Base-by-base conservation (phyloP, 2,113 vertebrate genomes). In the Bufo bufo region DNA sequence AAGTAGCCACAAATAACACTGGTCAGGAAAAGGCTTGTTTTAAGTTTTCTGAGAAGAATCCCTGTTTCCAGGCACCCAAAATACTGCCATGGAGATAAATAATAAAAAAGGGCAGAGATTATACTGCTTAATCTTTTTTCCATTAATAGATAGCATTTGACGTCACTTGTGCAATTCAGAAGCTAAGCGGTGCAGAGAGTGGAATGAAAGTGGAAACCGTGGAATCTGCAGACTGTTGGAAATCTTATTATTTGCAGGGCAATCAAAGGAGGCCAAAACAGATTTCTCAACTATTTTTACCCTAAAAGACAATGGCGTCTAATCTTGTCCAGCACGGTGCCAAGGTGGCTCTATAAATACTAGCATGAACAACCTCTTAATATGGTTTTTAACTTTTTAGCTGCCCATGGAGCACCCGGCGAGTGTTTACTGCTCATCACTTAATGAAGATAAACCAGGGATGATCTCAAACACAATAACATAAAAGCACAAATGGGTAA, bases 131-230 rank as follows among this genome's bases (percentile, higher is more conserved):
- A 93, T 93, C 92, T 92, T 90, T 92, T 92, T 93, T 90, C 92
- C 87, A 58, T 87, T 92, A 93, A 92, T 91, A 92, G 92, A 91
- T 43, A 52, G 89, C 89, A 90, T 89, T 92, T 94, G 94, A 95
- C 89, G 89, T 95, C 94, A 93, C 90, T 85, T 90, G 87, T 0
- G 90, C 91, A 91, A 91, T 91, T 92, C 65, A 89, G 91, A 86
- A 90, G 92, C 85, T 71, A 85, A 65, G 92, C 90, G 85, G 17
- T 91, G 91, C 65, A 86, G 93, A 91, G 89, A 91, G 90, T 90
- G 92, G 93, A 92, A 87, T 49, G 56, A 0, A 43, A 86, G 91
- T 93, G 92, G 90, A 91, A 0, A 66, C 89, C 84, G 88, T 89
- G 89, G 2, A 90, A 58, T 91, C 63, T 58, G 83, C 82, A 11